Conservation (phyloP, 2,888 invertebrate species). For the Halocaridina rubra region DNA sequence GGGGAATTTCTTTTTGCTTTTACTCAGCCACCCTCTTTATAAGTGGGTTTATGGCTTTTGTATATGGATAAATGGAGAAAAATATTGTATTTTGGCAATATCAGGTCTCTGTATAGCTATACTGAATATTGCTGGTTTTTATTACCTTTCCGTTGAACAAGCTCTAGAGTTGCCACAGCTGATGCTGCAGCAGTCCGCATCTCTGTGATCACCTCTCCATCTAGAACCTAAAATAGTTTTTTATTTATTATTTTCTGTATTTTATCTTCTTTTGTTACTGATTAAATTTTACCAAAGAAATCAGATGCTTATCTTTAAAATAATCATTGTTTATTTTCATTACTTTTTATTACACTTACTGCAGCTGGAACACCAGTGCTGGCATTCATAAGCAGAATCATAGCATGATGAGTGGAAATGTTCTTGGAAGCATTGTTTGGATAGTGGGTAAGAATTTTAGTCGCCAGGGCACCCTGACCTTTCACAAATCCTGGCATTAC, state of each 20-base stretch:
- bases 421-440: slow-evolving; percentile 11
- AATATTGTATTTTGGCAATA: too few relatives aligned
- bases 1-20: too few relatives aligned
- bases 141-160: neutral
- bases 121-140: too few relatives aligned
- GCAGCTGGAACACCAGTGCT: slow-evolving; percentile 31
- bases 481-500: slow-evolving; percentile 49
- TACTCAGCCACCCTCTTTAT: too few relatives aligned
- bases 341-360: too few relatives aligned
- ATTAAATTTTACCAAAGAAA: neutral
- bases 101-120: too few relatives aligned
- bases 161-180: slow-evolving; percentile 25
- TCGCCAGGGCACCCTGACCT: slow-evolving; percentile 21
- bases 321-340: neutral
- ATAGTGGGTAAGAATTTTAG: slow-evolving; percentile 43
- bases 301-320: neutral
- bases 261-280: too few relatives aligned
- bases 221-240: too few relatives aligned
- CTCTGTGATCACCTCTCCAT: slow-evolving; percentile 45
- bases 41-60: too few relatives aligned
- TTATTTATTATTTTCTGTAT: too few relatives aligned
- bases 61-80: too few relatives aligned
- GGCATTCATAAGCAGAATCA: slow-evolving; percentile 33
- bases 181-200: slow-evolving; percentile 44
- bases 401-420: slow-evolving; percentile 22